Evolutionary conservation across 2,888 invertebrate species (phyloP).

Genomic region (Ecdyonurus torrentis): DNA sequence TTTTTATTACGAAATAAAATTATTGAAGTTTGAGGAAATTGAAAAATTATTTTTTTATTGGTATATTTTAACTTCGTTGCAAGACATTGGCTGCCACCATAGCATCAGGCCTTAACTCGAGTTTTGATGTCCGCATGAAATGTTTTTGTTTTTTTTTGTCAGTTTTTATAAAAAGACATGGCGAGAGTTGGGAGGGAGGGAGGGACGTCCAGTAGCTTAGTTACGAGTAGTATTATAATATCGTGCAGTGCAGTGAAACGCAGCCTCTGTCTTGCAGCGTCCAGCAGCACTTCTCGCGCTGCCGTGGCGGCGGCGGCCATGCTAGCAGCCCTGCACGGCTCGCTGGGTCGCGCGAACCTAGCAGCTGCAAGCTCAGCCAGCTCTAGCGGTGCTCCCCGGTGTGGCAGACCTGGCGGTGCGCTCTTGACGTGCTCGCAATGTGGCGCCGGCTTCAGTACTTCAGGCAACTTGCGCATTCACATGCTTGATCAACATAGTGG

Average conservation of each 20-base stretch:
- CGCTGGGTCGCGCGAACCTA: not conserved
- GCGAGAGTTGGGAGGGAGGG: not conserved
- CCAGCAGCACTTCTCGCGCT: not conserved
- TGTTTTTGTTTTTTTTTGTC: not conserved
- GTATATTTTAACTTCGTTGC: too few species aligned
- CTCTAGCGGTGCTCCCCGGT: not conserved
- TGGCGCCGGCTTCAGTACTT: conserved; percentile 11
- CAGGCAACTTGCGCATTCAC: conserved; percentile 12
- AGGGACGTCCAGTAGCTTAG: not conserved
- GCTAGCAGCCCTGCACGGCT: not conserved
- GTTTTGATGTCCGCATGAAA: not conserved
- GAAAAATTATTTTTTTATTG: too few species aligned
- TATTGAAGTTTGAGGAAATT: too few species aligned
- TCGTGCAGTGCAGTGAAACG: not conserved
- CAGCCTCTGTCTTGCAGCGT: not conserved
- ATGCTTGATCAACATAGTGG: conserved; percentile 8
- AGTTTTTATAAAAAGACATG: too few species aligned
- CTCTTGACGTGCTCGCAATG: conserved; percentile 11
- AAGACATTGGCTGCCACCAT: not conserved
- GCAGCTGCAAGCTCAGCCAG: not conserved
- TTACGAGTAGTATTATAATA: too few species aligned
- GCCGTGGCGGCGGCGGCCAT: not conserved
- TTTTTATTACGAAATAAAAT: too few species aligned
- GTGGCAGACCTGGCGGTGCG: not conserved
- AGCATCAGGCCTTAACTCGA: not conserved